Conservation (phyloP, 2,797 vertebrate genomes). For the Lateolabrax maculatus region DNA sequence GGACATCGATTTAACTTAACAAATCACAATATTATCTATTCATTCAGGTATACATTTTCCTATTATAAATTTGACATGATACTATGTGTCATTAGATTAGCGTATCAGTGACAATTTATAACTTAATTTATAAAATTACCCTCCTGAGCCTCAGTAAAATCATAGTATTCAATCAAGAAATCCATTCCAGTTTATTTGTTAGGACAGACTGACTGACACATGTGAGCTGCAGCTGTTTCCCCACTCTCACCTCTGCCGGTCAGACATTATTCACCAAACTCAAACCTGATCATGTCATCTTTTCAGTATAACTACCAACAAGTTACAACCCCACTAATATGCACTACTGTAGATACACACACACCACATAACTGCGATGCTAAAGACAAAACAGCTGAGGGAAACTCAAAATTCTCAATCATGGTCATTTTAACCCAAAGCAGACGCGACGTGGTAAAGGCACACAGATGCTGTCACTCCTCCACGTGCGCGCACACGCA, state of each 20-base stretch:
- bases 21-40: no score
- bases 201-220: not conserved
- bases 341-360: not conserved
- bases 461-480: constrained; percentile 29
- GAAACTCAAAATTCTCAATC: constrained; percentile 14
- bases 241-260: constrained; percentile 6
- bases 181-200: not conserved
- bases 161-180: no score
- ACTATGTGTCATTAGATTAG: no score
- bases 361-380: not conserved
- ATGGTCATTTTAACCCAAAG: constrained; percentile 9
- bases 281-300: constrained; percentile 25
- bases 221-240: not conserved
- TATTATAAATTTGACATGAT: no score
- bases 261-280: constrained; percentile 6
- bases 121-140: no score
- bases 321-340: not conserved
- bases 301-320: constrained; percentile 20
- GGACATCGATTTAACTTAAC: no score
- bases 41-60: no score
- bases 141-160: no score
- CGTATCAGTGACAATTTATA: no score
- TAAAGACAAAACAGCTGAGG: not conserved
- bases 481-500: not conserved
- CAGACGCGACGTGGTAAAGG: not conserved